Conservation (phyloP, 2,888 invertebrate genomes). For the Sesia apiformis region DNA sequence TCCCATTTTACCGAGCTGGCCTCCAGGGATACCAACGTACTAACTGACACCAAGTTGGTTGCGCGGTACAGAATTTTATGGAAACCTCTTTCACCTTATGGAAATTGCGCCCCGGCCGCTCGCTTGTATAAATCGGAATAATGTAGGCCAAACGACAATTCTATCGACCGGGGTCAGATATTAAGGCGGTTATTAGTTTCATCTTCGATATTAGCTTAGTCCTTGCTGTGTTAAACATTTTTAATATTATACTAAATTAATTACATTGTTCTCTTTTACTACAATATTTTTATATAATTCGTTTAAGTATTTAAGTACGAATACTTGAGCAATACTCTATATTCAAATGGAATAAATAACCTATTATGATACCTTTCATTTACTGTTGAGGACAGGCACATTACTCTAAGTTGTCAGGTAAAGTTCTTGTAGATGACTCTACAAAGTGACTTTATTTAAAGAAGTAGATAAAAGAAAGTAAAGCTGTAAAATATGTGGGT, state of each 20-base stretch:
- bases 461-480: not conserved
- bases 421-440: slow-evolving; percentile 5
- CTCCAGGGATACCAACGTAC: slow-evolving; percentile 19
- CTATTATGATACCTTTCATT: too few species aligned
- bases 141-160: slow-evolving; percentile 10
- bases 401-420: slow-evolving; percentile 7
- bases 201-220: slow-evolving; percentile 1
- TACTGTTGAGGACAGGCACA: not conserved
- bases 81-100: slow-evolving; percentile 27
- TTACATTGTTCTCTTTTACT: too few species aligned
- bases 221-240: too few species aligned
- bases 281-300: too few species aligned
- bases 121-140: slow-evolving; percentile 24
- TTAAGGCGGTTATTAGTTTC: slow-evolving; percentile 4
- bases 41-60: slow-evolving; percentile 19
- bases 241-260: too few species aligned
- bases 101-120: slow-evolving; percentile 23
- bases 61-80: slow-evolving; percentile 12
- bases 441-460: not conserved
- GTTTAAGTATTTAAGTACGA: too few species aligned
- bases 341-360: too few species aligned
- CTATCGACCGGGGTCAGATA: slow-evolving; percentile 5
- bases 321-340: too few species aligned
- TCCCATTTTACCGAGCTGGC: slow-evolving; percentile 18
- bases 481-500: slow-evolving; percentile 27